phyloP scores from a whole-genome alignment of 1,140 invertebrate genomes.

The Berghia stephanieae region DNA sequence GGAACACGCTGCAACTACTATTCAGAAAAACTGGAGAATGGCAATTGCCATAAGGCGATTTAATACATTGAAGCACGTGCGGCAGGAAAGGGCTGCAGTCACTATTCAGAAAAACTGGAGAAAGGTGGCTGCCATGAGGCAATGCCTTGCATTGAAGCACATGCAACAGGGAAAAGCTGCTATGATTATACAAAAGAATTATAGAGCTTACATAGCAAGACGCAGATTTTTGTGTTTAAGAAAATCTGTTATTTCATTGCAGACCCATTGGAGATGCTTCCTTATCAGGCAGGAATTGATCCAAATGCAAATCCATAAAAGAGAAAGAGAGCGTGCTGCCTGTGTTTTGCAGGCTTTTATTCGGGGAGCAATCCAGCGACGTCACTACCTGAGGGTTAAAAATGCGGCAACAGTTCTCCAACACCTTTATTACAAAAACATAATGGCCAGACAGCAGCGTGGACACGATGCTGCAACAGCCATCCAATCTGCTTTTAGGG shows the following conservation, averaged over 20 bases:
- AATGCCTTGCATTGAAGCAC: slow-evolving; percentile 16
- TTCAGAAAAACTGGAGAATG: slow-evolving; percentile 25
- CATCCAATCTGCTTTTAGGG: too few relatives aligned
- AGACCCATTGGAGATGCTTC: neutral
- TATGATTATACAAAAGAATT: slow-evolving; percentile 39
- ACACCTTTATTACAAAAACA: too few relatives aligned
- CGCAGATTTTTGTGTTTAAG: slow-evolving; percentile 8
- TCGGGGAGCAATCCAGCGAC: too few relatives aligned
- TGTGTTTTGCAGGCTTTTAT: too few relatives aligned
- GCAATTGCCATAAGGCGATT: slow-evolving; percentile 32
- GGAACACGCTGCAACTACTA: slow-evolving; percentile 19
- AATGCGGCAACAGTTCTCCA: too few relatives aligned
- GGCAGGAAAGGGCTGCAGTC: slow-evolving; percentile 32
- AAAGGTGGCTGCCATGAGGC: slow-evolving; percentile 15
- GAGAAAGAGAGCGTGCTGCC: too few relatives aligned
- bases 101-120: slow-evolving; percentile 45
- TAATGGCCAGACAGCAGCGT: too few relatives aligned
- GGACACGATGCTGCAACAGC: too few relatives aligned
- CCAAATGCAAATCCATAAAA: too few relatives aligned
- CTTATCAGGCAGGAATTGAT: neutral
- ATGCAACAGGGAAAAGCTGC: slow-evolving; percentile 29
- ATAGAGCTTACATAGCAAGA: neutral
- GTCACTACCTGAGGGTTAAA: too few relatives aligned
- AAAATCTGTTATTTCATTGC: neutral
- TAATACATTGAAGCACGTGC: slow-evolving; percentile 26